These are phyloP conservation scores for Parotia lawesii DNA, from an alignment of 2,113 vertebrate genomes.

Conservation along the genomic window DNA sequence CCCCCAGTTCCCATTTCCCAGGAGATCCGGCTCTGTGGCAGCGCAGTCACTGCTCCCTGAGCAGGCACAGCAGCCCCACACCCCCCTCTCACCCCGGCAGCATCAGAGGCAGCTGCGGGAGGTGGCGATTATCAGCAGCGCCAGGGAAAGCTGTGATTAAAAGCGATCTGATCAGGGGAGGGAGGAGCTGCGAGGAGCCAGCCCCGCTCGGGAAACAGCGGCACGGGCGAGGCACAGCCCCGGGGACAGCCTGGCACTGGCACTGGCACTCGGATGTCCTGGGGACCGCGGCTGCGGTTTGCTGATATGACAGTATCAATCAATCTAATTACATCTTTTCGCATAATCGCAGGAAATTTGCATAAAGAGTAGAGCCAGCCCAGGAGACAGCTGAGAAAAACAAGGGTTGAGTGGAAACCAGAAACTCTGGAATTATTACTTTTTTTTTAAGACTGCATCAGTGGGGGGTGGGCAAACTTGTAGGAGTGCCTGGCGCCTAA, in stretches of 20 bases:
- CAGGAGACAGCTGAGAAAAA: neutral
- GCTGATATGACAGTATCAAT: conserved; percentile 27
- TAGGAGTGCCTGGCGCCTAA: neutral
- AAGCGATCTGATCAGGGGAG: neutral
- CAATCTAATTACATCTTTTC: conserved; percentile 49
- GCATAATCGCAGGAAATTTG: conserved; percentile 35
- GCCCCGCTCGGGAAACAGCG: neutral
- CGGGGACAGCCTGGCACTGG: neutral
- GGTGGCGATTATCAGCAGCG: neutral
- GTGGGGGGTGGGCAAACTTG: neutral
- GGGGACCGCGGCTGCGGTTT: neutral
- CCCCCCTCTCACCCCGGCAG: neutral
- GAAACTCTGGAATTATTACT: neutral
- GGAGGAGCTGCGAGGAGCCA: neutral
- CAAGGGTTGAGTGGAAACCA: neutral
- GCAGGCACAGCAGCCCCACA: neutral
- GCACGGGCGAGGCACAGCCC: neutral
- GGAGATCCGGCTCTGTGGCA: accelerated
- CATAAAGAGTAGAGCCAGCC: neutral
- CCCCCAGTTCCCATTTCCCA: neutral
- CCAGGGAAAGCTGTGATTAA: neutral
- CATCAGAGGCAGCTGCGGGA: neutral
- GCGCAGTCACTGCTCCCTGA: accelerated
- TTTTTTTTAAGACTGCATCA: neutral
- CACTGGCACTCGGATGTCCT: neutral